Base-by-base conservation (phyloP, 2,888 invertebrate genomes). In the Epistrophe eligans region DNA sequence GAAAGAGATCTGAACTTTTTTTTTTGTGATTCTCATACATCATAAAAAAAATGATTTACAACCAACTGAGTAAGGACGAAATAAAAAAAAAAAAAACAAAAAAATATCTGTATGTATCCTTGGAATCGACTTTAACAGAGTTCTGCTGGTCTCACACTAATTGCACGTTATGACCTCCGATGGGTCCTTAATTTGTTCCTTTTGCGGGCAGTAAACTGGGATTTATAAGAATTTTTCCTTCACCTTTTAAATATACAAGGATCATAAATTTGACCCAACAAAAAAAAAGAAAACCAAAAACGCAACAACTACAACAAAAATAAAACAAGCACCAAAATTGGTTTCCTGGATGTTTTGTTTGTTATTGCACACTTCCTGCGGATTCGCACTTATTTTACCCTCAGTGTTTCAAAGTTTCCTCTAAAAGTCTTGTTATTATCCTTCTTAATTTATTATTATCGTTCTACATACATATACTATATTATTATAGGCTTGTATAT, bases 391-490 rank as follows among this genome's bases (percentile, higher is more conserved):
- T 74, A 50, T 73, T 77, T 55, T 64, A 82, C 77, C 70, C 77
- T 64, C 28, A 4, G 58, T 8, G 38, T 72, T 24, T 24, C 73
- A 70, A 70, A 70, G 70, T 70, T 55, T 67, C 67, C 52, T 73
- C 77, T 55, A 71, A 82, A 66, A 83, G 79, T 82, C 83, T 66
- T 83, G 79, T 87, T 79, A 79, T 87, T 87, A 87, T 87, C 87
- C 87, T 79, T 87, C 83, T 79, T 87, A 87, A 87, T 87, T 87
- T 87, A 87, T 87, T 82, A 87, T 87, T 81, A 81, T 81, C 81
- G 66, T 57, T 67, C 19, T 50, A 28, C 77, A 57, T 4, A 4
- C 8, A 10, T 17, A 4, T 15, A 13, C 1, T 24, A 24, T 9
- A 35, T 6, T 32, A 32, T 32, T 77, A 70, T 77, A 62, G 35